A percentile compares a stretch with the other conserved stretches of the same genome.
phyloP scores from a whole-genome alignment of 1,140 invertebrate species.

The Eurosta solidaginis region DNA sequence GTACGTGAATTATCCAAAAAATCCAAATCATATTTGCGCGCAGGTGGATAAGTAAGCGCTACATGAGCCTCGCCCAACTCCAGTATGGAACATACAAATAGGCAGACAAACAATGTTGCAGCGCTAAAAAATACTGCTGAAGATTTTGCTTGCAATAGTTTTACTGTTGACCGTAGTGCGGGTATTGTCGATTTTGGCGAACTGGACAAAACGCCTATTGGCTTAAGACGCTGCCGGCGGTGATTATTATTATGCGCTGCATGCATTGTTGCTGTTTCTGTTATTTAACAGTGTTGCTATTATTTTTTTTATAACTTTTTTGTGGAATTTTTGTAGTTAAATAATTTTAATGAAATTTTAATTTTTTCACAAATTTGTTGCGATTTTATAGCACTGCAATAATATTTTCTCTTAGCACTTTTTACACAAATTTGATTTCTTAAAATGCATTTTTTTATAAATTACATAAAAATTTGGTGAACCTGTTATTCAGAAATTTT shows the following conservation, averaged over 20 bases:
- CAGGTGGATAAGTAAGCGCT: slow-evolving; percentile 83
- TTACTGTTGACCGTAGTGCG: background rate
- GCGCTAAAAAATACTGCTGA: background rate
- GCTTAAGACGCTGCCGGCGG: background rate
- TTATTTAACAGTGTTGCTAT: background rate
- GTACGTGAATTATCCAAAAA: slow-evolving; percentile 92
- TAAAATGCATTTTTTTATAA: no score
- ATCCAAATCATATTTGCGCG: slow-evolving; percentile 86
- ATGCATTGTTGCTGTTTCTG: background rate
- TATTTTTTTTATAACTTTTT: background rate
- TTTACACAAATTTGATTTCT: no score
- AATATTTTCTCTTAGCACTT: no score
- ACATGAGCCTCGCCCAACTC: slow-evolving; percentile 68
- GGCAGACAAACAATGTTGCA: background rate
- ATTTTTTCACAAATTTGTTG: no score
- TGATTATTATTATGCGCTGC: background rate
- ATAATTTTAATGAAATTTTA: background rate
- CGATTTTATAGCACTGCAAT: no score
- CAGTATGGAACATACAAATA: slow-evolving; percentile 38
- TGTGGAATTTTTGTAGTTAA: background rate
- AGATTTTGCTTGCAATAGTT: background rate
- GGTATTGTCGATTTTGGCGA: background rate
- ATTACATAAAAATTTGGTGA: no score
- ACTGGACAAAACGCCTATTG: background rate
- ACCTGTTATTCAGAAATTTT: no score